Evolutionary conservation across 2,113 vertebrate species (phyloP).

Genomic region (Amia ocellicauda): DNA sequence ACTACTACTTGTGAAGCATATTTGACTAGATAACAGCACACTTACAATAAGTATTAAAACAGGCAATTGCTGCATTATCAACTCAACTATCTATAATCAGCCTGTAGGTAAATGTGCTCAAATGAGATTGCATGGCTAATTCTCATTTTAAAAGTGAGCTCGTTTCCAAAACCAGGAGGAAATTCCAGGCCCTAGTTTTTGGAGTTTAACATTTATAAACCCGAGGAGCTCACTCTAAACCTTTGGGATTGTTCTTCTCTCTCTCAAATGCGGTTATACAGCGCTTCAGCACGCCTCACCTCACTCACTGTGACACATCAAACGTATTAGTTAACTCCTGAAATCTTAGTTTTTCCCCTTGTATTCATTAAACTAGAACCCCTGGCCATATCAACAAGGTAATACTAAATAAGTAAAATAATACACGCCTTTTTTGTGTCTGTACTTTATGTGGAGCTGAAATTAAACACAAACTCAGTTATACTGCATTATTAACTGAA

Average conservation of each 20-base stretch:
- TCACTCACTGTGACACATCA: background rate
- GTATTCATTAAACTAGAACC: too few relatives aligned
- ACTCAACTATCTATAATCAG: background rate
- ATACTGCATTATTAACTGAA: too few relatives aligned
- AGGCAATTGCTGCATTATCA: background rate
- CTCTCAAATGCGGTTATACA: background rate
- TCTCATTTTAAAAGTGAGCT: too few relatives aligned
- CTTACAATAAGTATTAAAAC: background rate
- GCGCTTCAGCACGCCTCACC: background rate
- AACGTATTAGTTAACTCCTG: too few relatives aligned
- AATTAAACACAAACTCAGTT: too few relatives aligned
- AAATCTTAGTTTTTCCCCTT: too few relatives aligned
- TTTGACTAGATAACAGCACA: background rate
- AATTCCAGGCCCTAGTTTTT: background rate
- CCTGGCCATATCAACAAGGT: too few relatives aligned
- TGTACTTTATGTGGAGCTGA: too few relatives aligned
- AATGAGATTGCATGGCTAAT: background rate
- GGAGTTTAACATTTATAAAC: background rate
- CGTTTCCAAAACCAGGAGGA: background rate
- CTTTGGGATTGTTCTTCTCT: background rate
- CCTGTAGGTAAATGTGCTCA: background rate
- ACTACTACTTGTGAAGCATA: background rate
- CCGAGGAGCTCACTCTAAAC: background rate
- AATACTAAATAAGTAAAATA: too few relatives aligned
- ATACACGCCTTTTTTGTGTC: too few relatives aligned